These are phyloP conservation scores for Hydractinia echinata DNA, from an alignment of 30 jellyfish, hydroid and myxozoan species.

Conservation along the genomic window DNA sequence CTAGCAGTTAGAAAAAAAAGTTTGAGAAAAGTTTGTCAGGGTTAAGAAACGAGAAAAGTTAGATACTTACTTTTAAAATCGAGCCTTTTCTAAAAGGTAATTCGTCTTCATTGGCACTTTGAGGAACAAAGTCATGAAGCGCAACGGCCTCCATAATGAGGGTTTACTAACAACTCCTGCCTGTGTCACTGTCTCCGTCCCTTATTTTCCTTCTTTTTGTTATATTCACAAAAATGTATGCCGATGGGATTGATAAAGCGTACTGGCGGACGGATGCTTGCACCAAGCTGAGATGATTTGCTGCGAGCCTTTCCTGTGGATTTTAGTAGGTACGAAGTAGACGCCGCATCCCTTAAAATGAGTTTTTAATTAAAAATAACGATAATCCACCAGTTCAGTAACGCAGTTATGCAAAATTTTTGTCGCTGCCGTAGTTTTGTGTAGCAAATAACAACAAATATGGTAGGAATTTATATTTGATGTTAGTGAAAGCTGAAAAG, in stretches of 20 bases:
- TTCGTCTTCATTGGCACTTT: conserved; percentile 62
- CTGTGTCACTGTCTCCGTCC: neutral
- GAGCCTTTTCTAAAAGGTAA: conserved; percentile 69
- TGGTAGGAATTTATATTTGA: no score
- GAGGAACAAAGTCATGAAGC: conserved; percentile 70
- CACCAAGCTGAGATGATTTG: no score
- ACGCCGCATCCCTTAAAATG: neutral
- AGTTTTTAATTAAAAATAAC: neutral
- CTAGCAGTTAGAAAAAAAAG: no score
- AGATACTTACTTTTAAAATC: conserved; percentile 47
- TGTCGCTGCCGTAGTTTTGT: neutral
- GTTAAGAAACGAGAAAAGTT: neutral
- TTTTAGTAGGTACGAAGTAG: no score
- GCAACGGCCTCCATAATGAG: conserved; percentile 78
- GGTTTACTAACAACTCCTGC: neutral
- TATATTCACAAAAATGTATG: neutral
- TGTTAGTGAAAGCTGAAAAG: neutral
- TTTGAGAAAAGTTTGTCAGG: no score
- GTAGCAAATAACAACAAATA: no score
- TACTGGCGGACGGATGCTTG: no score
- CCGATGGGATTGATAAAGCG: no score
- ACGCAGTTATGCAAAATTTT: neutral
- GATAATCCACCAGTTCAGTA: neutral
- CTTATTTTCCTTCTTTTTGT: neutral
- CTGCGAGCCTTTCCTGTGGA: no score